Base-by-base conservation (phyloP, 2,888 invertebrate species). In the Dioctria rufipes region DNA sequence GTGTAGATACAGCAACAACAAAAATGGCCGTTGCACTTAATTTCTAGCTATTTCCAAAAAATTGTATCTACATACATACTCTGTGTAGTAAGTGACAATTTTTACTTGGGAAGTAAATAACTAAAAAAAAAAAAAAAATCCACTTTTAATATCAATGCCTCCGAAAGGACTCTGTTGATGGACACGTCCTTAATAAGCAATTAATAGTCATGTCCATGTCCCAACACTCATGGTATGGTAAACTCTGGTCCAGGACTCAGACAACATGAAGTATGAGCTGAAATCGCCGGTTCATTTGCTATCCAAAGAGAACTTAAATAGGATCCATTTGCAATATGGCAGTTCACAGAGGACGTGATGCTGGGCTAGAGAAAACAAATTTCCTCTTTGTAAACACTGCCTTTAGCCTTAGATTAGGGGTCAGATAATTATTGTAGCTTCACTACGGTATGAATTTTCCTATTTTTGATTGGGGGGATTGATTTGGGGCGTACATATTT, bases 141-240 rank as follows among this genome's bases (percentile, higher is more conserved):
- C 54, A 11, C 54, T n/a, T 54, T 54, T 25, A 11, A n/a, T n/a
- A 54, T 54, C 4, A 54, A 54, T 46, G 11, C n/a, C n/a, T 54
- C 54, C 6, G 6, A 4, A 8, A n/a, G 54, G 54, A 54, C 5
- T 54, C 11, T 54, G 54, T 54, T 54, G 11, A 54, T 54, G 54
- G 54, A 54, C 54, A 54, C 54, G 54, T 54, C 54, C 54, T 54
- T 54, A 54, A 54, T 54, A 54, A 54, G 54, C 54, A 54, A 54
- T 54, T 54, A 54, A 8, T 54, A 54, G 54, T 54, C 54, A 54
- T 54, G 54, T 54, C 54, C 54, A 54, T 54, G 54, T 54, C 11
- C 54, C 54, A 11, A 6, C 54, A n/a, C 25, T 25, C 25, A 25
- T 25, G 25, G 25, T 25, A 25, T 25, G 25, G 25, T 25, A 25